Evolutionary conservation across 64 coral and sea anemone species (phyloP), one percentile per base, ranked within the genome.

Genomic region (Porites lutea): DNA sequence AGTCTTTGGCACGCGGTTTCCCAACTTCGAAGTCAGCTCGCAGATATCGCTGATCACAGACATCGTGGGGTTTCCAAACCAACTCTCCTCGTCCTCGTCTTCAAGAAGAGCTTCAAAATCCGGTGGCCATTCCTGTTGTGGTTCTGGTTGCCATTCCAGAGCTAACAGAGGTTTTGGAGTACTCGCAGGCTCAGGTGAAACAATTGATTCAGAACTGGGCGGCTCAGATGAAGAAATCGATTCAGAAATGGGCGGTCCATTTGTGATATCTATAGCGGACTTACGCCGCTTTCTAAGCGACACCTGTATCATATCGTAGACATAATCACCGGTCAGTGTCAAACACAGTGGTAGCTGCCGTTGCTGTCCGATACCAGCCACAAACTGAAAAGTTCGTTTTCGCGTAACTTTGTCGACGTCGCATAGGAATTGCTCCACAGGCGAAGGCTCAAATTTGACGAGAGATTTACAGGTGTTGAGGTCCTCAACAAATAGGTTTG

Each of bases 21-120:
- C 46, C 15, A 84, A 14, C 15, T 19, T 65, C 2, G 81, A 52
- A 11, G 81, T 84, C 61, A 50, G 67, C 48, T 84, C 81, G 48
- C 81, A 84, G 44, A 84, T 48, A 19, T 84, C 81, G 47, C 81
- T 68, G 81, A 84, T 52, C 62, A 64, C 48, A 21, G 81, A 68
- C 0, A 84, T 23, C 46, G 62, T 47, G 46, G 81, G 81, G 46
- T 23, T 65, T 19, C 8, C 18, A 84, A 84, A 65, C 81, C 81
- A 84, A 18, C 52, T 51, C 44, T 11, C 60, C 2, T 83, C 43
- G 1, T 48, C 59, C 20, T 65, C 79, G 44, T 65, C 16, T 8
- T 79, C 71, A 3, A 11, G 71, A 44, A 46, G 19, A 13, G 7
- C 52, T 65, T 65, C 27, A 12, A 50, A n/a, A 5, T 48, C 60